These are phyloP conservation scores for Rissa tridactyla DNA, from an alignment of 2,113 vertebrate genomes.

Conservation along the genomic window DNA sequence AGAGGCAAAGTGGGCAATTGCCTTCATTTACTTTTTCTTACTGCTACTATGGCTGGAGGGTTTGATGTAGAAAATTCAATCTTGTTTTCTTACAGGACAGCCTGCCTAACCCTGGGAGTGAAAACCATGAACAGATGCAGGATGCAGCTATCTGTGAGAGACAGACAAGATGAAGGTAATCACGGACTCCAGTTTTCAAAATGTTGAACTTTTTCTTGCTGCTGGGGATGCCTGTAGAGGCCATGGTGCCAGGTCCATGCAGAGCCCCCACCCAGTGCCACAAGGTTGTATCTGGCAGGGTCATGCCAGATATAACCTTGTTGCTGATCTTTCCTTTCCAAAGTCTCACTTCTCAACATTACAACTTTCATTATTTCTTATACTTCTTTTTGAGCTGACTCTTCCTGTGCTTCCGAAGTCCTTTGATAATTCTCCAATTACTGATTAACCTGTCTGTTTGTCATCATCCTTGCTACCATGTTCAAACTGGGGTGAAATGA, in stretches of 20 bases:
- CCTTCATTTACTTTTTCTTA: neutral
- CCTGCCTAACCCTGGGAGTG: neutral
- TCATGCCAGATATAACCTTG: neutral
- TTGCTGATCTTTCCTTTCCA: neutral
- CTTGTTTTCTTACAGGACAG: neutral
- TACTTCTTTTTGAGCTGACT: neutral
- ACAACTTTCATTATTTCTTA: neutral
- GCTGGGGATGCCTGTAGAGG: fast-evolving
- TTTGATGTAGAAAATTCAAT: neutral
- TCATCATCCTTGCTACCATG: neutral
- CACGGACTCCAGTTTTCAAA: neutral
- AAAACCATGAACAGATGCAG: neutral
- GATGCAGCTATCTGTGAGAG: neutral
- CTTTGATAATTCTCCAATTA: neutral
- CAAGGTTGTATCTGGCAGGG: neutral
- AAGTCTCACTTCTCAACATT: neutral
- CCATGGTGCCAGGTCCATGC: neutral
- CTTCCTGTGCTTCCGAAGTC: neutral
- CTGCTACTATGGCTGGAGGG: neutral
- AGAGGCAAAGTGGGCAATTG: neutral
- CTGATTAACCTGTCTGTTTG: neutral
- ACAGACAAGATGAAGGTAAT: neutral
- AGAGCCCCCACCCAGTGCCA: neutral
- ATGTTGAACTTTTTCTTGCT: neutral
- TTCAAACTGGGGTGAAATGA: neutral